Evolutionary conservation across 2,888 invertebrate genomes (phyloP).

Genomic region (Odontothrips loti): DNA sequence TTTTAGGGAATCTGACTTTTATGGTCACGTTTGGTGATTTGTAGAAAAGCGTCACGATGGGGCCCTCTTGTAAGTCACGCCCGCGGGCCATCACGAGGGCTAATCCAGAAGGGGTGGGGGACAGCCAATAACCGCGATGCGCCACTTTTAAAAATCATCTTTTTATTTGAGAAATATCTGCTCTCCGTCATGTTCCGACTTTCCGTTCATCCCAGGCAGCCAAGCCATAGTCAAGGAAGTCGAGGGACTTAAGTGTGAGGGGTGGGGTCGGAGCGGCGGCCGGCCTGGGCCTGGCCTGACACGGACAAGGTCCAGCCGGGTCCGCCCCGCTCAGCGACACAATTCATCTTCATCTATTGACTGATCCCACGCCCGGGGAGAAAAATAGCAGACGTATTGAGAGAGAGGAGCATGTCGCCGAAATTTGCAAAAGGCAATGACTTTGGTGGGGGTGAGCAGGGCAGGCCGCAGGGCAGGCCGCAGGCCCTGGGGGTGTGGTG

Average conservation of each 20-base stretch:
- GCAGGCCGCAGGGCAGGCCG: too few species aligned
- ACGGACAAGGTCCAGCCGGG: not conserved
- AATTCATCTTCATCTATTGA: slow-evolving; percentile 23
- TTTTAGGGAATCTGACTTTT: slow-evolving; percentile 12
- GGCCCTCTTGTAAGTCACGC: too few species aligned
- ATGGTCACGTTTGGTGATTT: slow-evolving; percentile 3
- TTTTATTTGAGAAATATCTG: too few species aligned
- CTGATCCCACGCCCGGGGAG: slow-evolving; percentile 2
- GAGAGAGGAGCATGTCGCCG: not conserved
- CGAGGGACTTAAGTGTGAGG: not conserved
- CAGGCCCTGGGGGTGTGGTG: too few species aligned
- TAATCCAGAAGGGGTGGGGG: not conserved
- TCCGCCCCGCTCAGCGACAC: not conserved
- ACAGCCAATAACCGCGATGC: not conserved
- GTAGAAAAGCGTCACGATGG: not conserved
- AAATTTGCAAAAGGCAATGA: not conserved
- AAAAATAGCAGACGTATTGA: not conserved
- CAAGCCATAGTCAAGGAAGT: too few species aligned
- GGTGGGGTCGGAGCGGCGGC: not conserved
- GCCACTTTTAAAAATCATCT: too few species aligned
- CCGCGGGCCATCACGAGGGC: too few species aligned
- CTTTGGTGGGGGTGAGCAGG: too few species aligned
- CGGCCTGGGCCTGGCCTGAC: not conserved
- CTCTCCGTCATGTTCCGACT: too few species aligned
- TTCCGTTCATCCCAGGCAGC: too few species aligned